phyloP scores from a whole-genome alignment of 2,888 invertebrate genomes.

The Spodoptera exigua region DNA sequence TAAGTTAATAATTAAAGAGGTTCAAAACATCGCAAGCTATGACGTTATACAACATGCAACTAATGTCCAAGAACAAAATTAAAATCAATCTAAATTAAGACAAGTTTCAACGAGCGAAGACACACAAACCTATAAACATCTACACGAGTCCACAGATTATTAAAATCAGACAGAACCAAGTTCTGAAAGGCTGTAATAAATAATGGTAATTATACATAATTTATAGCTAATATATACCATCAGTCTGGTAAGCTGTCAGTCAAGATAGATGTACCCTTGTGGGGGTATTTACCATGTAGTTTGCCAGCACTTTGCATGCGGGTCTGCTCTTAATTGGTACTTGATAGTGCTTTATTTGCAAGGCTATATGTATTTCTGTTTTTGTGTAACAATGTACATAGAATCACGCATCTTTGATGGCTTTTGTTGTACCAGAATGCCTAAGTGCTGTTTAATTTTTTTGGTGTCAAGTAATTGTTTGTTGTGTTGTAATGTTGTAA shows the following conservation, averaged over 20 bases:
- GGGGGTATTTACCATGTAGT: constrained; percentile 56
- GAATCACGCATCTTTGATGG: constrained; percentile 41
- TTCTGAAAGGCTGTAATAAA: constrained; percentile 57
- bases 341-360: constrained; percentile 49
- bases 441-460: constrained; percentile 41
- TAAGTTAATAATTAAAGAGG: too few relatives aligned
- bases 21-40: too few relatives aligned
- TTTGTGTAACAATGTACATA: constrained; percentile 49
- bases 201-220: constrained; percentile 66
- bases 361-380: constrained; percentile 45
- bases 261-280: constrained; percentile 60
- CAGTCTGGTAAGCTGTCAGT: constrained; percentile 67
- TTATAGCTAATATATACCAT: constrained; percentile 78
- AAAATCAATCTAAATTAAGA: too few relatives aligned
- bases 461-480: constrained; percentile 34
- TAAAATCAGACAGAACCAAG: constrained; percentile 23
- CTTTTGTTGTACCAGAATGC: constrained; percentile 26
- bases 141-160: constrained; percentile 1
- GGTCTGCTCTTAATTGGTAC: constrained; percentile 61
- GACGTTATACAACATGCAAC: too few relatives aligned
- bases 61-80: too few relatives aligned
- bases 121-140: not conserved
- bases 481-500: constrained; percentile 24
- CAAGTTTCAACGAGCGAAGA: too few relatives aligned
- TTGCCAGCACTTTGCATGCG: constrained; percentile 55